Evolutionary conservation across 2,888 invertebrate genomes (phyloP).

Genomic region (Sinohyriopsis cumingii): DNA sequence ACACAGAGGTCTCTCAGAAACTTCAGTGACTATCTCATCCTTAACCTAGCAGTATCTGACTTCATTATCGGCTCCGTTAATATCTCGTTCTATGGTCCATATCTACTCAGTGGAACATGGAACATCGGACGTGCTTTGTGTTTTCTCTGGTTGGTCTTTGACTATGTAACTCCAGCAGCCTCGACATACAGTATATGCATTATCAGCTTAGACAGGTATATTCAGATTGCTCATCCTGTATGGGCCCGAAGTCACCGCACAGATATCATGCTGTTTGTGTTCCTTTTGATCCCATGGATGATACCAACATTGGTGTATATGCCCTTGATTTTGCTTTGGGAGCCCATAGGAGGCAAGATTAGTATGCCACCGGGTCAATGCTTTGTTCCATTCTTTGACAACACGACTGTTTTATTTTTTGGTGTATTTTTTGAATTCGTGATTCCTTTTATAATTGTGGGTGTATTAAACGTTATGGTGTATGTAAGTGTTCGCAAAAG

Average conservation of each 20-base stretch:
- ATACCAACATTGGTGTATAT: constrained; percentile 37
- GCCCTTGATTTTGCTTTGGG: constrained; percentile 48
- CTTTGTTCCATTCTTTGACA: constrained; percentile 36
- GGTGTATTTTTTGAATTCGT: constrained; percentile 47
- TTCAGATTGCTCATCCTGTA: constrained; percentile 40
- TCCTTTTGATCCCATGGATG: constrained; percentile 44
- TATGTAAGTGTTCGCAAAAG: constrained; percentile 41
- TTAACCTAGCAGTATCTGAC: constrained; percentile 52
- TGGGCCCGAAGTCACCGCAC: constrained; percentile 36
- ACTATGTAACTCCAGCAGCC: constrained; percentile 47
- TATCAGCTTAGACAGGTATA: constrained; percentile 50
- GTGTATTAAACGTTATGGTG: constrained; percentile 39
- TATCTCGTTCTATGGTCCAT: constrained; percentile 45
- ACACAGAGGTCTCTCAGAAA: constrained; percentile 37
- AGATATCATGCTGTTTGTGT: constrained; percentile 21
- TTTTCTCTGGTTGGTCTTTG: constrained; percentile 45
- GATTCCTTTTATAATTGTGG: constrained; percentile 37
- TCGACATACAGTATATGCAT: constrained; percentile 48
- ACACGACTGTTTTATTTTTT: constrained; percentile 33
- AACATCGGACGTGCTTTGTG: constrained; percentile 35
- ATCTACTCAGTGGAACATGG: constrained; percentile 42
- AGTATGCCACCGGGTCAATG: constrained; percentile 30
- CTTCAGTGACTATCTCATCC: constrained; percentile 53
- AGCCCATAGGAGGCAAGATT: constrained; percentile 19
- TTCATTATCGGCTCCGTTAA: constrained; percentile 46